Percentiles rank a stretch among this genome's conserved stretches.
Evolutionary conservation across 1,140 invertebrate species (phyloP).

Genomic region (Listronotus bonariensis): DNA sequence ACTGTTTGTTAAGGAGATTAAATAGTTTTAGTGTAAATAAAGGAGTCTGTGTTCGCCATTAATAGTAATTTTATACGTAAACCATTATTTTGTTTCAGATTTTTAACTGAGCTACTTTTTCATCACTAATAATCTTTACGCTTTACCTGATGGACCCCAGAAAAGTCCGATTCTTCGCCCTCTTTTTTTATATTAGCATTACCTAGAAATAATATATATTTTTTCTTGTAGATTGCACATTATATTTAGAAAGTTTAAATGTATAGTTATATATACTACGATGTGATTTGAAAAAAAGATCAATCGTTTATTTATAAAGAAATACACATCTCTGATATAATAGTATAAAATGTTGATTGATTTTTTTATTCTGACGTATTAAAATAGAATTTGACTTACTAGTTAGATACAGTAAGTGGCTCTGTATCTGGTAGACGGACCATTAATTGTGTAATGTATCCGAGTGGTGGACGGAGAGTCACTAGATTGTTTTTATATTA

Average conservation of each 20-base stretch:
- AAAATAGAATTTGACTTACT: background rate
- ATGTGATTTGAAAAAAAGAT: conserved; percentile 37
- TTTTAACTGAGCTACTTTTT: conserved; percentile 38
- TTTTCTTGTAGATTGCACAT: conserved; percentile 49
- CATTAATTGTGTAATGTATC: background rate
- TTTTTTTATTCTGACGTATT: background rate
- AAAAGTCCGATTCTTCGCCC: conserved; percentile 38
- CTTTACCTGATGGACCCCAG: conserved; percentile 44
- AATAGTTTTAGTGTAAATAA: too few relatives aligned
- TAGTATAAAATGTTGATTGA: background rate
- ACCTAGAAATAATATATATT: conserved; percentile 38
- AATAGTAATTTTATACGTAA: too few relatives aligned
- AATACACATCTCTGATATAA: too few relatives aligned
- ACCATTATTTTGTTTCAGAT: conserved; percentile 40
- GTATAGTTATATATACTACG: conserved; percentile 45
- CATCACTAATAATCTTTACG: conserved; percentile 43
- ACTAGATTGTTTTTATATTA: background rate
- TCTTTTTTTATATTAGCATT: conserved; percentile 46
- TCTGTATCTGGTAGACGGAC: background rate
- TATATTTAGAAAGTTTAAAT: conserved; percentile 45
- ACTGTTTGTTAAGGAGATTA: too few relatives aligned
- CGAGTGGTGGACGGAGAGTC: background rate
- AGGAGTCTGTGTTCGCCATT: too few relatives aligned
- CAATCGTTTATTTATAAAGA: background rate
- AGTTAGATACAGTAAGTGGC: background rate